A percentile compares a stretch with the other conserved stretches of the same genome.
phyloP scores from a whole-genome alignment of 1,140 invertebrate genomes.

The Apis mellifera region Amel_HAv3.1 CM009934.2:9346001-9346500 shows the following conservation, averaged over 20 bases:
- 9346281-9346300: background rate
- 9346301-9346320: too few relatives aligned
- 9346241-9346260: too few relatives aligned
- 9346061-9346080: conserved; percentile 62
- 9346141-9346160: too few relatives aligned
- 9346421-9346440: background rate
- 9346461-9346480: background rate
- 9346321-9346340: background rate
- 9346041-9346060: conserved; percentile 75
- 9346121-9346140: background rate
- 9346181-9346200: background rate
- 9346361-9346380: background rate
- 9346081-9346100: background rate
- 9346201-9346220: background rate
- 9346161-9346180: background rate
- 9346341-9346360: background rate
- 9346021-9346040: conserved; percentile 31
- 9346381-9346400: background rate
- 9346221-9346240: background rate
- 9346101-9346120: background rate
- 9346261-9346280: background rate
- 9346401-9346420: background rate
- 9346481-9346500: too few relatives aligned
- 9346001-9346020: conserved; percentile 73
- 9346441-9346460: background rate